Evolutionary conservation across 2,888 invertebrate genomes (phyloP).

Genomic region (Campoplex capitator): DNA sequence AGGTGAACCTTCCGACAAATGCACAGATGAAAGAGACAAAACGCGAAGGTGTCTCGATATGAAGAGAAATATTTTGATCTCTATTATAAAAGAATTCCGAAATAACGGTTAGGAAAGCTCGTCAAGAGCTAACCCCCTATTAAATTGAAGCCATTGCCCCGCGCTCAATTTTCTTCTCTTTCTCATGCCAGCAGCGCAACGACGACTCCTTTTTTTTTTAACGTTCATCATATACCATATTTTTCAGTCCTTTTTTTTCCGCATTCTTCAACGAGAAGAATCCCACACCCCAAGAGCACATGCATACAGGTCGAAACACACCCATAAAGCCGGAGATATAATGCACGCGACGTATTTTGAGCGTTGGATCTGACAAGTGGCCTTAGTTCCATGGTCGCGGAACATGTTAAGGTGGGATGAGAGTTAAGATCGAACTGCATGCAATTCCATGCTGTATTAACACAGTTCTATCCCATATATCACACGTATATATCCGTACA

Average conservation of each 20-base stretch:
- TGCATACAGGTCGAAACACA: background rate
- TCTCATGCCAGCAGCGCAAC: background rate
- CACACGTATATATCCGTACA: background rate
- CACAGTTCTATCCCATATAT: conserved; percentile 9
- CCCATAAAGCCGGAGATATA: background rate
- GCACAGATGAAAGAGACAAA: background rate
- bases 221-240: background rate
- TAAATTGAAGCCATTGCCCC: background rate
- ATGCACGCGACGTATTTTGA: conserved; percentile 50
- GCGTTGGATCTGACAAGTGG: conserved; percentile 45
- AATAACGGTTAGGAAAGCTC: background rate
- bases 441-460: conserved; percentile 45
- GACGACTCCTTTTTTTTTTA: background rate
- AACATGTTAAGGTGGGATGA: conserved; percentile 5
- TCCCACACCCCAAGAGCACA: conserved; percentile 36
- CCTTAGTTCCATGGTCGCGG: conserved; percentile 1
- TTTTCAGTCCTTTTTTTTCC: conserved; percentile 21
- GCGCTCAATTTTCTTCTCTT: background rate
- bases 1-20: background rate
- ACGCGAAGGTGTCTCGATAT: background rate
- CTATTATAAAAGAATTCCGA: background rate
- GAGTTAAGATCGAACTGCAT: conserved; percentile 28
- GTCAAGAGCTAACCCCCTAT: background rate
- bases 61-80: background rate
- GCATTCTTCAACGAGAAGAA: conserved; percentile 46